Evolutionary conservation across 2,797 vertebrate species (phyloP).

Genomic region (Serranus cabrilla): DNA sequence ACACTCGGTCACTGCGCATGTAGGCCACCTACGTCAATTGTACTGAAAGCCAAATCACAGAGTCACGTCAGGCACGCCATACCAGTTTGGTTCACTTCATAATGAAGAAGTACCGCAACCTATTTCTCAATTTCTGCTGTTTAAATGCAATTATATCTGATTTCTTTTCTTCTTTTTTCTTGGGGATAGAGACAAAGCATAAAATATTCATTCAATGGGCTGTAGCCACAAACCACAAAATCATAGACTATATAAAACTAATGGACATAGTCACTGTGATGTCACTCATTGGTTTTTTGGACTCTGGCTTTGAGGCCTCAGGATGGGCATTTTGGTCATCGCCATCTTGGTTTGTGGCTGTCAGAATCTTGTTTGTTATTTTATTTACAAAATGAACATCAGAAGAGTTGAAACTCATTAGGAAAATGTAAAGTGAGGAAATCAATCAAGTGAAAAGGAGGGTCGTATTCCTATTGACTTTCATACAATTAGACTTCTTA

Average conservation of each 20-base stretch:
- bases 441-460: too few relatives aligned
- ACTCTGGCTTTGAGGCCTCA: too few relatives aligned
- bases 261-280: too few relatives aligned
- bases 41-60: constrained; percentile 37
- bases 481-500: too few relatives aligned
- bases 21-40: constrained; percentile 58
- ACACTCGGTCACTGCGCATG: constrained; percentile 67
- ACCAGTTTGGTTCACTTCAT: constrained; percentile 28
- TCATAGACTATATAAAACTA: neutral
- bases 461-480: too few relatives aligned
- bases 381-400: too few relatives aligned
- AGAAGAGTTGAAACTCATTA: too few relatives aligned
- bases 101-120: constrained; percentile 14
- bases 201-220: neutral
- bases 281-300: too few relatives aligned
- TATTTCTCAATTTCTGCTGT: constrained; percentile 25
- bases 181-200: constrained; percentile 1
- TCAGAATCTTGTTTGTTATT: too few relatives aligned
- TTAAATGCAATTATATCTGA: constrained; percentile 16
- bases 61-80: constrained; percentile 22
- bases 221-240: neutral
- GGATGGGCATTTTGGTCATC: too few relatives aligned
- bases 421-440: too few relatives aligned
- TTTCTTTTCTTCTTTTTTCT: constrained; percentile 3
- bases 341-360: too few relatives aligned